Conservation (phyloP, 2,797 vertebrate species). For the Thripadectes ignobilis region DNA sequence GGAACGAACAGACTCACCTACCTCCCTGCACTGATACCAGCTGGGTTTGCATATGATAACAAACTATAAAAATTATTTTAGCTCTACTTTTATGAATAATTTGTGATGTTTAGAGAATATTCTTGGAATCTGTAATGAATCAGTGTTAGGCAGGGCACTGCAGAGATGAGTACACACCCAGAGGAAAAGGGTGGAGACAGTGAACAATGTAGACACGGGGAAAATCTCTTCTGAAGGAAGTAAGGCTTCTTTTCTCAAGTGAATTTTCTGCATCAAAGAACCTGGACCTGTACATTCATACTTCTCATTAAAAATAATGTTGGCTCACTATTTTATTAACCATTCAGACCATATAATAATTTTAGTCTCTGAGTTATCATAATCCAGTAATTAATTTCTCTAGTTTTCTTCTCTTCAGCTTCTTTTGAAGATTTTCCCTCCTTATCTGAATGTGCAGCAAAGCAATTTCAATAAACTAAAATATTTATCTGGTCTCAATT, state of each 20-base stretch:
- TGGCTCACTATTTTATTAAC: neutral
- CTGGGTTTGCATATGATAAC: neutral
- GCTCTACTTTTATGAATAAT: neutral
- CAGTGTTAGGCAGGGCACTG: neutral
- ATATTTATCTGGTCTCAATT: neutral
- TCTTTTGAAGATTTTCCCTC: neutral
- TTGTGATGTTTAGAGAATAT: neutral
- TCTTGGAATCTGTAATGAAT: neutral
- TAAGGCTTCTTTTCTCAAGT: neutral
- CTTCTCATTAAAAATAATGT: neutral
- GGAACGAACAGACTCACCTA: neutral
- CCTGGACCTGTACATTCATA: neutral
- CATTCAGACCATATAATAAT: neutral
- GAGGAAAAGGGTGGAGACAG: neutral
- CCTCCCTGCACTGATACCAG: neutral
- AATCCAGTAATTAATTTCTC: neutral
- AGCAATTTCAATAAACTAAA: neutral
- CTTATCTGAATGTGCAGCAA: neutral
- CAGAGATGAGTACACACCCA: fast-evolving
- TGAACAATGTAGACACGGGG: neutral
- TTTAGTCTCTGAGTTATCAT: neutral
- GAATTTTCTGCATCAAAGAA: neutral
- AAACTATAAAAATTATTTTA: neutral
- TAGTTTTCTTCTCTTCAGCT: neutral
- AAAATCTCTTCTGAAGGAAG: neutral